Evolutionary conservation across 2,888 invertebrate genomes (phyloP), one percentile per base, ranked within the genome.

Genomic region (Tinea pellionella): DNA sequence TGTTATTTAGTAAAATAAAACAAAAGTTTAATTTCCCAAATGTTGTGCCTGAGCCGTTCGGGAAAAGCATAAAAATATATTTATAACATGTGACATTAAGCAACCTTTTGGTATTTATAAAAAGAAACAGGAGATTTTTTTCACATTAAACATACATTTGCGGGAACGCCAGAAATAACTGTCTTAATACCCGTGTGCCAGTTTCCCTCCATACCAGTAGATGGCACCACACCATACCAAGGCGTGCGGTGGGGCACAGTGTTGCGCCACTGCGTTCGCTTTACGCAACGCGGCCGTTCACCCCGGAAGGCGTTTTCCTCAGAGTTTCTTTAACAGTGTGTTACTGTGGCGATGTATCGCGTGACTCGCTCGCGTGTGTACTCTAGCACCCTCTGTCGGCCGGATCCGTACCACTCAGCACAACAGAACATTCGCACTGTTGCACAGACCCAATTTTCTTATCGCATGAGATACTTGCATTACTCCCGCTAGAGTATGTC

Each of bases 221-320:
- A 57, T 57, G 57, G 57, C 57, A 13, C 57, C n/a, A 12, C 15
- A 18, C 37, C 37, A 41, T 16, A 43, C 16, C 61, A 58, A 64
- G 66, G 47, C 30, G 62, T 59, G 62, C 61, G 37, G 65, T 65
- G 67, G 69, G 69, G 72, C 68, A 71, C 74, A 9, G 72, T 70
- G 73, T 77, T 78, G 78, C 80, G 80, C 82, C 78, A 82, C 78
- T 71, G 70, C 71, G 63, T 41, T 64, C 74, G 72, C 73, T 85
- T 86, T 86, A 84, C 85, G 86, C 87, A 87, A 87, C 81, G 70
- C 74, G 85, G 81, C 74, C 84, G 67, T 85, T 87, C 77, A 87
- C 86, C 87, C 86, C 87, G 87, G 87, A 86, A 87, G 85, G 75
- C 81, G 77, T 83, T 87, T 85, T 84, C 85, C 83, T 82, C 72